phyloP scores from a whole-genome alignment of 2,888 invertebrate genomes.

The Blomia tropicalis region DNA sequence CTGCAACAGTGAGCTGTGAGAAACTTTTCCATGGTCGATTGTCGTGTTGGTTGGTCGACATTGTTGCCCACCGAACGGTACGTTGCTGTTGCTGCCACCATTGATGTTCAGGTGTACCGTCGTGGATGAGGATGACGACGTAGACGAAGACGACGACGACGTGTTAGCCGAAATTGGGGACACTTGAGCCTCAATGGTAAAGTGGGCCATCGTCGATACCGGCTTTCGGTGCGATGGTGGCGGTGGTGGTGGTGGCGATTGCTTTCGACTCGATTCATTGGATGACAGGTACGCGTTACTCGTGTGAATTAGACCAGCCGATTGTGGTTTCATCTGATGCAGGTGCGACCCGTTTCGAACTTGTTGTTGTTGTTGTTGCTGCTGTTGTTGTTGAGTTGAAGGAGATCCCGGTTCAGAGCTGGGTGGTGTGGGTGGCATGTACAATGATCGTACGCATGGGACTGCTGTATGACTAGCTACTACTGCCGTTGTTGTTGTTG shows the following conservation, averaged over 20 bases:
- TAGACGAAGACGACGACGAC: not conserved
- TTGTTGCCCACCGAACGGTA: not conserved
- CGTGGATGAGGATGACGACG: not conserved
- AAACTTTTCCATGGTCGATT: not conserved
- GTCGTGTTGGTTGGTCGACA: not conserved
- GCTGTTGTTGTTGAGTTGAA: slow-evolving; percentile 35
- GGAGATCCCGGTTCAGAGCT: slow-evolving; percentile 66
- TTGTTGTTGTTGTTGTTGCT: slow-evolving; percentile 6
- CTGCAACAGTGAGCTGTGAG: not conserved
- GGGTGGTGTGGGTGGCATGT: slow-evolving; percentile 72
- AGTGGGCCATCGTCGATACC: not conserved
- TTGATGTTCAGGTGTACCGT: not conserved
- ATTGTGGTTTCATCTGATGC: not conserved
- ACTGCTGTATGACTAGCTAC: slow-evolving; percentile 10
- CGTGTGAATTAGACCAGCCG: not conserved
- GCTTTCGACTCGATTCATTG: not conserved
- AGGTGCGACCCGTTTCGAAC: too few species aligned
- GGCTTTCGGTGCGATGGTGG: not conserved
- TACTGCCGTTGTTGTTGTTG: not conserved
- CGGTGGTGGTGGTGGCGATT: slow-evolving; percentile 15
- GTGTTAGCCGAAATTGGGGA: slow-evolving; percentile 1
- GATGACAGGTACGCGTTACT: not conserved
- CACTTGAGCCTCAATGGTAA: not conserved
- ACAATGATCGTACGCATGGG: slow-evolving; percentile 39
- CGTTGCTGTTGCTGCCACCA: not conserved